A percentile compares a stretch with the other conserved stretches of the same genome.
These are phyloP conservation scores for Macroglossus sobrinus DNA, from an alignment of 2,113 vertebrate genomes.

Conservation along the genomic window DNA sequence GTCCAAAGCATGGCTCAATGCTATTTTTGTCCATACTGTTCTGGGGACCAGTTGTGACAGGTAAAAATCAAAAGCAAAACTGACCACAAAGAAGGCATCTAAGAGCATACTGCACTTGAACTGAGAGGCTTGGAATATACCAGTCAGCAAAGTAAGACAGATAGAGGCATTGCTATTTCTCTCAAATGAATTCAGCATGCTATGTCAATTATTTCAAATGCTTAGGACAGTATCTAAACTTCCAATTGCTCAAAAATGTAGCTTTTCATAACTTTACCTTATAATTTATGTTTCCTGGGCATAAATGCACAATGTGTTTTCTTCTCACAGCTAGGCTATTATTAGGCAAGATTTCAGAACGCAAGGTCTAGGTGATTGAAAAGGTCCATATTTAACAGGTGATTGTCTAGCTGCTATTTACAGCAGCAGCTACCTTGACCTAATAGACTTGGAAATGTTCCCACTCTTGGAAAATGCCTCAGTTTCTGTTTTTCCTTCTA, in stretches of 20 bases:
- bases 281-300: conserved; percentile 40
- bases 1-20: not conserved
- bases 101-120: not conserved
- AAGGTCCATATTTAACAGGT: not conserved
- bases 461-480: not conserved
- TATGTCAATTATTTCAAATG: not conserved
- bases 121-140: not conserved
- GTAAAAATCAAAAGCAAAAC: not conserved
- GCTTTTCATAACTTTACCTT: conserved; percentile 37
- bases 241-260: conserved; percentile 8
- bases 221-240: not conserved
- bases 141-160: not conserved
- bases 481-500: not conserved
- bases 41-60: not conserved
- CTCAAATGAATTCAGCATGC: not conserved
- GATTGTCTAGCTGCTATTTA: not conserved
- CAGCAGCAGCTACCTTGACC: not conserved
- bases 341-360: conserved; percentile 29
- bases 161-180: not conserved
- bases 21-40: not conserved
- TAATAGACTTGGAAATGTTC: not conserved
- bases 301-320: conserved; percentile 30
- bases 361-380: not conserved
- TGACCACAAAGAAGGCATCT: not conserved
- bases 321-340: conserved; percentile 18